phyloP scores from a whole-genome alignment of 1,140 invertebrate species.

The Arion vulgaris region DNA sequence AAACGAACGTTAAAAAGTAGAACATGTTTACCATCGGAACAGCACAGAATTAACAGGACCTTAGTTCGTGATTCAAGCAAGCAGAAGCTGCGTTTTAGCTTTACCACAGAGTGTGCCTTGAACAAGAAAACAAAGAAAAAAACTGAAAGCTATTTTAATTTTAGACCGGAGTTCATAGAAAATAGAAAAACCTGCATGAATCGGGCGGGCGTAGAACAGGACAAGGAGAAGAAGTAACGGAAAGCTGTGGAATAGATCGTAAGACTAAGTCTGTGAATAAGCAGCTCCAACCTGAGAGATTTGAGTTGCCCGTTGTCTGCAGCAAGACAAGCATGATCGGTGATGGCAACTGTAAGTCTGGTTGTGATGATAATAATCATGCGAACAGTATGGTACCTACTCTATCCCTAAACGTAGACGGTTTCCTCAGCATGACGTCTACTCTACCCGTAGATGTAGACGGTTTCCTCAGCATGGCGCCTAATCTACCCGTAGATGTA shows the following conservation, averaged over 20 bases:
- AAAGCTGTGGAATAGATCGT: background rate
- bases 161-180: slow-evolving; percentile 4
- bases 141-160: slow-evolving; percentile 2
- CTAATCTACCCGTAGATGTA: too few species aligned
- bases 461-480: too few species aligned
- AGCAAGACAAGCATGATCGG: background rate
- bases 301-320: background rate
- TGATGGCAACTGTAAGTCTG: background rate
- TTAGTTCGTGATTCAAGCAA: background rate
- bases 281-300: background rate
- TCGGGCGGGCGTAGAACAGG: background rate
- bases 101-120: too few species aligned
- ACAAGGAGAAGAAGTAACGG: background rate
- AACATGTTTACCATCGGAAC: too few species aligned
- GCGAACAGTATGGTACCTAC: too few species aligned
- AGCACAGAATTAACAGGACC: too few species aligned
- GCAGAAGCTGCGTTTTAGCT: too few species aligned
- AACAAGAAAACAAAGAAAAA: background rate
- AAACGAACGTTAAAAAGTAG: background rate
- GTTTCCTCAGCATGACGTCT: background rate
- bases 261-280: background rate
- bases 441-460: background rate
- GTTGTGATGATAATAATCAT: too few species aligned
- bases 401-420: too few species aligned
- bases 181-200: background rate